Evolutionary conservation across 2,888 invertebrate species (phyloP).

Genomic region (Plagiodera versicolora): DNA sequence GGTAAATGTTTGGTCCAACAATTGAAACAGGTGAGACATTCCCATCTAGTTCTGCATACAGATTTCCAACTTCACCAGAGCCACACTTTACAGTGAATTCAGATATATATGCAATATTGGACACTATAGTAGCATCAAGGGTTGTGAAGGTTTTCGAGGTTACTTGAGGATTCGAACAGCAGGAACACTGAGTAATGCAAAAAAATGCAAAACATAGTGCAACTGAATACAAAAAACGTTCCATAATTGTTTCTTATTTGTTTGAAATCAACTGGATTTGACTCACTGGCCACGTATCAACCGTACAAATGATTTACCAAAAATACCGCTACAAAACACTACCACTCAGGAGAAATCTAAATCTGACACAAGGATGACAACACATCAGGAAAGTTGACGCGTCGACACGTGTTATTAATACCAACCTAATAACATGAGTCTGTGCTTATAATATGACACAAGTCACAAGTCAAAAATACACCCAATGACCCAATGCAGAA

Average conservation of each 20-base stretch:
- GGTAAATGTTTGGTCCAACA: slow-evolving; percentile 77
- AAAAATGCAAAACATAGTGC: neutral
- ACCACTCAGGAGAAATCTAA: too few species aligned
- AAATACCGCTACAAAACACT: too few species aligned
- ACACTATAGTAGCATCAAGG: slow-evolving; percentile 87
- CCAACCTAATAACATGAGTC: too few species aligned
- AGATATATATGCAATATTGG: slow-evolving; percentile 86
- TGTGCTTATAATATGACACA: too few species aligned
- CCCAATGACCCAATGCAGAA: too few species aligned
- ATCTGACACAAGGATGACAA: too few species aligned
- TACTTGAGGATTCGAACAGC: slow-evolving; percentile 67
- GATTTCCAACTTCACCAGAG: slow-evolving; percentile 61
- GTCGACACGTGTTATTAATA: too few species aligned
- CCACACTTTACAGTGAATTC: slow-evolving; percentile 86
- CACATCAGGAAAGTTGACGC: too few species aligned
- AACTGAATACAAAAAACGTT: neutral
- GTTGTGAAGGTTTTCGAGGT: slow-evolving; percentile 85
- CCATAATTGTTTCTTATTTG: neutral
- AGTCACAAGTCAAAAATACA: too few species aligned
- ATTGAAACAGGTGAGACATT: slow-evolving; percentile 82
- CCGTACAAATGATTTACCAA: too few species aligned
- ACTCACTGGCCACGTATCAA: neutral
- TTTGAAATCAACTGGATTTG: neutral
- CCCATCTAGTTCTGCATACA: slow-evolving; percentile 89
- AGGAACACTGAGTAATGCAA: slow-evolving; percentile 42